Evolutionary conservation across 2,113 vertebrate genomes (phyloP).

Genomic region (Plestiodon gilberti): DNA sequence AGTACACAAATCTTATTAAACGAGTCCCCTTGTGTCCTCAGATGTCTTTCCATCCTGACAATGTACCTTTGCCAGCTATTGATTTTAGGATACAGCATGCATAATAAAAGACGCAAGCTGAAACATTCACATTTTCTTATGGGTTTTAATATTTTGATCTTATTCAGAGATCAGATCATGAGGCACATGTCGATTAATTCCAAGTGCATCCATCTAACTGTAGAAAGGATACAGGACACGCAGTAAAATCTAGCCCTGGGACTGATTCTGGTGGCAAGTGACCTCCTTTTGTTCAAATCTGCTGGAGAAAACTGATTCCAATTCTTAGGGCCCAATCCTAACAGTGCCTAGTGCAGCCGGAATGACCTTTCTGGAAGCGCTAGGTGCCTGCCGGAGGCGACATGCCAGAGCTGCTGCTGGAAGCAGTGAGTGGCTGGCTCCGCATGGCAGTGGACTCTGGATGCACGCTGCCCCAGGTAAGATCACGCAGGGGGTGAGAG

Average conservation of each 20-base stretch:
- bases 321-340: too few species aligned
- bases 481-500: too few species aligned
- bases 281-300: background rate
- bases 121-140: constrained; percentile 15
- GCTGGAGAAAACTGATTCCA: too few species aligned
- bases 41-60: constrained; percentile 46
- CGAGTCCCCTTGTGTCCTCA: constrained; percentile 23
- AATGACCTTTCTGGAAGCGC: too few species aligned
- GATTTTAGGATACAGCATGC: constrained; percentile 44
- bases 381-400: too few species aligned
- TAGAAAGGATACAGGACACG: background rate
- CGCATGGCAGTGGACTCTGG: too few species aligned
- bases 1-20: constrained; percentile 44
- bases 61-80: constrained; percentile 52
- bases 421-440: too few species aligned
- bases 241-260: background rate
- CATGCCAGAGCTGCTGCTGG: too few species aligned
- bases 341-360: too few species aligned
- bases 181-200: background rate
- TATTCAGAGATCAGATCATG: constrained; percentile 24
- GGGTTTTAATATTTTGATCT: constrained; percentile 51
- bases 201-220: background rate
- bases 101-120: constrained; percentile 36
- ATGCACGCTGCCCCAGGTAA: too few species aligned
- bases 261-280: background rate